Conservation (phyloP, 2,113 vertebrate species). For the Catharus fuscescens region DNA sequence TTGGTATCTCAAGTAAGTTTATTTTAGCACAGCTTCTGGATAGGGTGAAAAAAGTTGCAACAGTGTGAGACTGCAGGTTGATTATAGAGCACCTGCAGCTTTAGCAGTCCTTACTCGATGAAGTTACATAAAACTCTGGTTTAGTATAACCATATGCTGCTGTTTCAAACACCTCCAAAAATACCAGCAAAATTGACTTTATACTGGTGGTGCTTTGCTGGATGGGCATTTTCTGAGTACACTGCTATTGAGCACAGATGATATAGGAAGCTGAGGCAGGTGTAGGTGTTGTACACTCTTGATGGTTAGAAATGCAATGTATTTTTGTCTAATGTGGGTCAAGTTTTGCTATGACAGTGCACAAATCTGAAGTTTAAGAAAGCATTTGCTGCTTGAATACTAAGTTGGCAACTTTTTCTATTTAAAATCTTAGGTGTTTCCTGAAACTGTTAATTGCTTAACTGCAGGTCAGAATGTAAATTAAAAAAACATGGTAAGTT, state of each 20-base stretch:
- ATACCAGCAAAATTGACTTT: neutral
- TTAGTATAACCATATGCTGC: neutral
- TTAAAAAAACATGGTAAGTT: neutral
- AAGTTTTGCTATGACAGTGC: neutral
- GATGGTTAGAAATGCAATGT: neutral
- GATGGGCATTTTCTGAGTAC: neutral
- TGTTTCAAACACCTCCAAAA: neutral
- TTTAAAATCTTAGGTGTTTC: neutral
- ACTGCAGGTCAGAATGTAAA: neutral
- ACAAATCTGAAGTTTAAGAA: rapidly evolving
- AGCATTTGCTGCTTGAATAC: neutral
- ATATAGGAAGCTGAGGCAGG: neutral
- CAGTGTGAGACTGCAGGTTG: neutral
- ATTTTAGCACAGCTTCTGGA: neutral
- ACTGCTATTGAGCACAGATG: neutral
- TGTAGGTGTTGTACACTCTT: rapidly evolving
- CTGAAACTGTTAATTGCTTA: neutral
- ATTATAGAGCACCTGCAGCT: neutral
- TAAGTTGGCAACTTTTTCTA: neutral
- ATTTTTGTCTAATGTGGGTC: neutral
- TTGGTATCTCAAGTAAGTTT: neutral
- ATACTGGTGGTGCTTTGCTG: neutral
- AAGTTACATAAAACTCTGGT: neutral
- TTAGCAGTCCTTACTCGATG: neutral
- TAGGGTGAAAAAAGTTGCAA: neutral